Conservation (phyloP, 2,113 vertebrate genomes). For the Perccottus glenii region DNA sequence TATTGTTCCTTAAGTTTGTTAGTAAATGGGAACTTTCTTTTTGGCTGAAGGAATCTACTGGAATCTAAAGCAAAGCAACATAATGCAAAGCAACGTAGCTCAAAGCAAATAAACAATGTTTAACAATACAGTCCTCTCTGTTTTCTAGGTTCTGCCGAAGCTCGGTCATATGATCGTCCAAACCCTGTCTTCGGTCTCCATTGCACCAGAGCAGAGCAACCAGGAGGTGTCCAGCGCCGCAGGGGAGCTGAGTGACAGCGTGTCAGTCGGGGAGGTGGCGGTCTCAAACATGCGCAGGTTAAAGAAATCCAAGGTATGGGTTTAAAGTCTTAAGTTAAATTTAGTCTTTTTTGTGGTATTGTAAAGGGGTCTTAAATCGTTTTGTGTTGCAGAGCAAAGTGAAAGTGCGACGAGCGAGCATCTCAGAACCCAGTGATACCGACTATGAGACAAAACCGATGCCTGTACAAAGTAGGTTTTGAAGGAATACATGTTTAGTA, state of each 20-base stretch:
- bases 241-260: constrained; percentile 87
- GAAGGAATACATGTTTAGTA: background rate
- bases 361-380: background rate
- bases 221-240: constrained; percentile 86
- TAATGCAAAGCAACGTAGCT: too few species aligned
- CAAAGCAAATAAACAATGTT: too few species aligned
- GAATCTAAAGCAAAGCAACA: too few species aligned
- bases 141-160: constrained; percentile 79
- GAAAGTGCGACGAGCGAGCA: constrained; percentile 90
- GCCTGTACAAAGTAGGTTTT: constrained; percentile 69
- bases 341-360: background rate
- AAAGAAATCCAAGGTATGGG: constrained; percentile 83
- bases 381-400: constrained; percentile 82
- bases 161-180: constrained; percentile 63
- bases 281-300: constrained; percentile 47
- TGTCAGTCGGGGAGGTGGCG: constrained; percentile 73
- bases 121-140: background rate
- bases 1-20: too few species aligned
- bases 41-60: too few species aligned
- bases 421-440: constrained; percentile 91
- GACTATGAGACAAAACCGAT: constrained; percentile 72
- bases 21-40: too few species aligned
- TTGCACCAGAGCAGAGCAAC: constrained; percentile 59
- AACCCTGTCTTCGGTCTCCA: constrained; percentile 55
- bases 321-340: background rate